A percentile compares a stretch with the other conserved stretches of the same genome.
phyloP scores from a whole-genome alignment of 2,113 vertebrate genomes.

The Otis tarda region DNA sequence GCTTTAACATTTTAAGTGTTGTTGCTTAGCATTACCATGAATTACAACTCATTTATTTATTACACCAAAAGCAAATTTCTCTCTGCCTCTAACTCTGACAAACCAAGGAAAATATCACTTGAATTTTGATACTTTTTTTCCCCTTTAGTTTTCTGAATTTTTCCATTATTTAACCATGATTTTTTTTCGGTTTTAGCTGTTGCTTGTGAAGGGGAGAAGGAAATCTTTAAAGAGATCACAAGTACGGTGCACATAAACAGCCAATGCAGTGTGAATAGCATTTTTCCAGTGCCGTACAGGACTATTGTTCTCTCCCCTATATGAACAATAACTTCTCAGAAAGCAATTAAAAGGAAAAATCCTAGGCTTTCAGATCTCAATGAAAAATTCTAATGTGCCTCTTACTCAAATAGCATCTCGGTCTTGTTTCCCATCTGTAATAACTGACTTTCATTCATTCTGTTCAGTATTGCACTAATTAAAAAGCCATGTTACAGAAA shows the following conservation, averaged over 20 bases:
- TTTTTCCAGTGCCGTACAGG: background rate
- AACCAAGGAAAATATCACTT: background rate
- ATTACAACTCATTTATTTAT: background rate
- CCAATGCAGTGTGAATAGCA: background rate
- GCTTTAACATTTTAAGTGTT: background rate
- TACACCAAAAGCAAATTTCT: background rate
- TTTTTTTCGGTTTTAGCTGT: background rate
- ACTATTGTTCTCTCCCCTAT: background rate
- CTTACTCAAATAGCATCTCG: background rate
- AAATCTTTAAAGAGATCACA: background rate
- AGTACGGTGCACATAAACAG: background rate
- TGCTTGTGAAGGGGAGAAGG: background rate
- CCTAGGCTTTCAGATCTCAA: background rate
- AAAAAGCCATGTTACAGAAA: background rate
- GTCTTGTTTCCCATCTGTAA: background rate
- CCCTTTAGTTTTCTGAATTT: background rate
- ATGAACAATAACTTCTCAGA: background rate
- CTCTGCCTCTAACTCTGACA: background rate
- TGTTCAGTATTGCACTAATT: background rate
- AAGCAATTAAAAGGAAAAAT: slow-evolving; percentile 15
- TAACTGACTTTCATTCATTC: background rate
- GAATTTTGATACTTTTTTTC: background rate
- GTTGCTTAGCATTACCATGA: slow-evolving; percentile 20
- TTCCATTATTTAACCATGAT: background rate
- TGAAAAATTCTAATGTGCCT: background rate